A percentile compares a stretch with the other conserved stretches of the same genome.
Conservation (phyloP, 2,113 vertebrate species). For the Sporophila hypoxantha region DNA sequence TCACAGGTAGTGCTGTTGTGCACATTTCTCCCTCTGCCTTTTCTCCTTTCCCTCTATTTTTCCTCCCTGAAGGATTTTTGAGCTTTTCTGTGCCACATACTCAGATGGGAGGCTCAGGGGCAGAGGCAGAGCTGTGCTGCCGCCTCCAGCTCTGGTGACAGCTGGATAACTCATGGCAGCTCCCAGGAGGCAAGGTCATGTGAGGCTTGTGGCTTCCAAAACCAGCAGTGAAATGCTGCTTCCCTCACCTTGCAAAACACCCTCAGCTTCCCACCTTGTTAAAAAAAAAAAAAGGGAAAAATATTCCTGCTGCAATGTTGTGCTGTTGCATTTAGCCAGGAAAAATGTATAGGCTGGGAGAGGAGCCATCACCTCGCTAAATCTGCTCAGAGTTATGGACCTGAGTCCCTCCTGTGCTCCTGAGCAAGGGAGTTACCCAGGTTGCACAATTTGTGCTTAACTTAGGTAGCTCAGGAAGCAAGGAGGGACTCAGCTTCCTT, state of each 20-base stretch:
- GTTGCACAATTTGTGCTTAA: too few species aligned
- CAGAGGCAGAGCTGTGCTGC: not conserved
- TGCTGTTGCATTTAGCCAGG: not conserved
- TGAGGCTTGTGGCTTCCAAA: not conserved
- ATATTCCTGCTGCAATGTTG: not conserved
- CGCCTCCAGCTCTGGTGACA: not conserved
- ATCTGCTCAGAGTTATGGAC: not conserved
- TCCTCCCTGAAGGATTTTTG: not conserved
- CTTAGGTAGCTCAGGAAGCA: too few species aligned
- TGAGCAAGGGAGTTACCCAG: not conserved
- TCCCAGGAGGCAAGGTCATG: not conserved
- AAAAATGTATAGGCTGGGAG: not conserved
- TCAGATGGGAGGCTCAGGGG: not conserved
- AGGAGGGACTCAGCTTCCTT: too few species aligned
- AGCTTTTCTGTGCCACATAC: not conserved
- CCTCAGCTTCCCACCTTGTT: not conserved
- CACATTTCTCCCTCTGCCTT: not conserved
- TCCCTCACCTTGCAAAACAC: not conserved
- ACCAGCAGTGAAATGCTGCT: rapidly evolving
- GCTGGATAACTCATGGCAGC: not conserved
- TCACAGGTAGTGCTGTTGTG: not conserved
- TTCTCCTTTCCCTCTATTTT: not conserved
- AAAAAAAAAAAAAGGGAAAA: not conserved
- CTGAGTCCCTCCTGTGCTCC: not conserved
- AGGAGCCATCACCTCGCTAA: not conserved